Base-by-base conservation (phyloP, 1,140 invertebrate genomes). In the Periplaneta americana region DNA sequence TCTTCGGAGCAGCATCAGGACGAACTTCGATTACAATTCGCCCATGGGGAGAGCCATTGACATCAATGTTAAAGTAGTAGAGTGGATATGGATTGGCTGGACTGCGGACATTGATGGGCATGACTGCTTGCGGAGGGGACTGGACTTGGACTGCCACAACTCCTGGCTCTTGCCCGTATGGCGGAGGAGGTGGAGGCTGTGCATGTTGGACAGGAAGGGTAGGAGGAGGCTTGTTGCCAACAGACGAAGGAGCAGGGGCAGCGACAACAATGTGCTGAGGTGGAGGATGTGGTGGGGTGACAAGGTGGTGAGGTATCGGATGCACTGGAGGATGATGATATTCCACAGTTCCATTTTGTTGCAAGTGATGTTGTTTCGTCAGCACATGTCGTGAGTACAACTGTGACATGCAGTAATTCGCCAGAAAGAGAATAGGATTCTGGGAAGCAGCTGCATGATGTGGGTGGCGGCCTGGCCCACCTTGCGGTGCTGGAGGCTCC, bases 1-100 rank as follows among this genome's bases (percentile, higher is more conserved):
- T 98, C 85, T 94, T 96, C 6, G 97, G 97, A 5, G 96, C 96
- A 9, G 93, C 92, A 87, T 98, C 95, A 11, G 93, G 93, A 83
- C 95, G 92, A 13, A 97, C 93, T 89, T 98, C 95, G 83, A 97
- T 94, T 8, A 97, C 91, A 78, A 97, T 92, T 28, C 95, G 90
- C 1, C 95, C 96, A 81, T 92, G 90, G 0, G 91, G 90, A 31
- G 91, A 87, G 18, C 93, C 93, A 85, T 94, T 93, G 22, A 95
- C 92, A 84, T 95, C 94, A 82, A 96, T 91, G 85, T 94, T 93
- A 86, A 96, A 94, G 85, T 91, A 95, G 85, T 94, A 95, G 35
- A 95, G 88, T 2, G 94, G 94, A 85, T 93, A 93, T 8, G 84
- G 75, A 66, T 81, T 83, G 17, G 83, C 78, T 0, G 84, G 85